A percentile compares a stretch with the other conserved stretches of the same genome.
These are phyloP conservation scores for Alethe diademata DNA, from an alignment of 2,113 vertebrate genomes.

Conservation along the genomic window DNA sequence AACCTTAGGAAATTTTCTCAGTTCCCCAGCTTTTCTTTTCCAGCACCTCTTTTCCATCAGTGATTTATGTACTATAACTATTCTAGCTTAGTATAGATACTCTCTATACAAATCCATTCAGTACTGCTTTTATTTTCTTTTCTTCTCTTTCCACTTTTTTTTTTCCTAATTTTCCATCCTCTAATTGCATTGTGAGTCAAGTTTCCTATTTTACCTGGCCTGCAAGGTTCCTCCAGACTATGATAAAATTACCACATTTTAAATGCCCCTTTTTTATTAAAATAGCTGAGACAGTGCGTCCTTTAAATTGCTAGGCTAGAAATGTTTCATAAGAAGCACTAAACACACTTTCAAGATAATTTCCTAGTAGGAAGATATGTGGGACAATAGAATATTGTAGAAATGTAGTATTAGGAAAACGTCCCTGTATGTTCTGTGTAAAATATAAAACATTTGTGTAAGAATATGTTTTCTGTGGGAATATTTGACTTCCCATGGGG, in stretches of 20 bases:
- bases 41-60: not conserved
- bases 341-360: not conserved
- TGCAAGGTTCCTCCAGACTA: not conserved
- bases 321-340: slow-evolving; percentile 20
- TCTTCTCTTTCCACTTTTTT: not conserved
- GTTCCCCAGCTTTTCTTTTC: not conserved
- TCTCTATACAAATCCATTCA: not conserved
- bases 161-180: not conserved
- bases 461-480: not conserved
- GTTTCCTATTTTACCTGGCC: slow-evolving; percentile 19
- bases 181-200: not conserved
- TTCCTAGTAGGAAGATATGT: not conserved
- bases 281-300: not conserved
- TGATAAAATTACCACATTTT: not conserved
- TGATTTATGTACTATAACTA: not conserved
- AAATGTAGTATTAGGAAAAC: not conserved
- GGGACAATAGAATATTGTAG: not conserved
- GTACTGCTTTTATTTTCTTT: not conserved
- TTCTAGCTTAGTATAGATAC: not conserved
- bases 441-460: not conserved
- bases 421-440: not conserved
- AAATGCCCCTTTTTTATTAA: not conserved
- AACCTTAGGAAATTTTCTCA: not conserved
- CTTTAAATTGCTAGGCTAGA: slow-evolving; percentile 2
- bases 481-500: not conserved